A percentile compares a stretch with the other conserved stretches of the same genome.
phyloP scores from a whole-genome alignment of 2,888 invertebrate genomes.

The Pogonocherus hispidulus region DNA sequence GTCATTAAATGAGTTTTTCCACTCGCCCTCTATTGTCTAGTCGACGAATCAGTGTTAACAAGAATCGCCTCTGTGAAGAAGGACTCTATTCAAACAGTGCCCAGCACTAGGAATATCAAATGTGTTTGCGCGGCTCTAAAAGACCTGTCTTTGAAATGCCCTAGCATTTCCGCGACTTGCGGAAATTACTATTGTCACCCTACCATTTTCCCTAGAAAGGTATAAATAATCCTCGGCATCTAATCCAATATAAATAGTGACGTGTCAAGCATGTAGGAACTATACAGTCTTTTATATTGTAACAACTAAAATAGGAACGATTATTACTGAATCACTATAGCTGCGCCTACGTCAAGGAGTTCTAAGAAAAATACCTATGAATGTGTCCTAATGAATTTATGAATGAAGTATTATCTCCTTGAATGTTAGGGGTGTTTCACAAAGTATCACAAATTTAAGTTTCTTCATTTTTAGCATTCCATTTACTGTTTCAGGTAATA shows the following conservation, averaged over 20 bases:
- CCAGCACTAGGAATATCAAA: background rate
- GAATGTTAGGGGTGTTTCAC: background rate
- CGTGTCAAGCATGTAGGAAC: background rate
- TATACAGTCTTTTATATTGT: background rate
- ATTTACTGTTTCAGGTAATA: constrained; percentile 3
- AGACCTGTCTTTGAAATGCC: background rate
- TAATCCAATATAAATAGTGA: constrained; percentile 2
- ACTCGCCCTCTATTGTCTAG: no score
- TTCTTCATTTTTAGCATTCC: no score
- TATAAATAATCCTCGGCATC: background rate
- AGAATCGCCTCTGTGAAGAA: no score
- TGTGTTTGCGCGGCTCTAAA: background rate
- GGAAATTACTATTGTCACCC: constrained; percentile 7
- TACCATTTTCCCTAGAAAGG: constrained; percentile 1
- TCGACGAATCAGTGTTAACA: no score
- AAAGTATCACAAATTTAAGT: no score
- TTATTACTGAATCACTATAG: background rate
- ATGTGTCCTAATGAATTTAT: background rate
- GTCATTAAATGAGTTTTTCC: no score
- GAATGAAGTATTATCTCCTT: background rate
- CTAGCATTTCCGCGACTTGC: background rate
- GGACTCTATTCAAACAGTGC: no score
- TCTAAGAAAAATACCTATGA: background rate
- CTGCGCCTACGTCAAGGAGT: background rate
- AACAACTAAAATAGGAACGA: background rate